These are phyloP conservation scores for cat (Felis catus) DNA, from an alignment of 2,113 vertebrate species.

Conservation along the genomic window F.catus_Fca126_mat1.0 CM031428.1:47397001-47397500, in stretches of 20 bases:
- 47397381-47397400: not conserved
- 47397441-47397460: too few species aligned
- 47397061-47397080: constrained; percentile 64
- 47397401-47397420: not conserved
- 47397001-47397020: constrained; percentile 2
- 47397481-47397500: not conserved
- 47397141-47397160: constrained; percentile 71
- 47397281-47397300: constrained; percentile 15
- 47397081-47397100: constrained; percentile 59
- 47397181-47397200: constrained; percentile 56
- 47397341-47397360: constrained; percentile 52
- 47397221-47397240: constrained; percentile 67
- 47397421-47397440: too few species aligned
- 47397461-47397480: not conserved
- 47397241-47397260: constrained; percentile 82
- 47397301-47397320: not conserved
- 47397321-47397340: not conserved
- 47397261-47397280: constrained; percentile 74
- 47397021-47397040: constrained; percentile 8
- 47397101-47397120: constrained; percentile 64
- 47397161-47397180: constrained; percentile 55
- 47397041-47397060: not conserved
- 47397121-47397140: constrained; percentile 65
- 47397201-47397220: constrained; percentile 71
- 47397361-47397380: not conserved